These are phyloP conservation scores for Apis florea DNA, from an alignment of 1,140 invertebrate genomes.

Conservation along the genomic window DNA sequence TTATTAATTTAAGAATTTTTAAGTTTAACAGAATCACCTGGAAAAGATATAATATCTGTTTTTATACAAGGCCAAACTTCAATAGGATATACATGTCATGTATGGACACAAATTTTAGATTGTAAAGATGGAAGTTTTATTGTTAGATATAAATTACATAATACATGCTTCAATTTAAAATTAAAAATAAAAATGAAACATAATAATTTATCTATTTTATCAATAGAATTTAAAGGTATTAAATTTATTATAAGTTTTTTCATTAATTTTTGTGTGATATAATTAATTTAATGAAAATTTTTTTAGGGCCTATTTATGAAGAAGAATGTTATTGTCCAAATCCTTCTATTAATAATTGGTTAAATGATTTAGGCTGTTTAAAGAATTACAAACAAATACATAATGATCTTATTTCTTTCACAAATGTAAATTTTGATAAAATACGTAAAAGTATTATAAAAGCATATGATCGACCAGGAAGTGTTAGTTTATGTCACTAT, in stretches of 20 bases:
- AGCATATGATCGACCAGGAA: constrained; percentile 86
- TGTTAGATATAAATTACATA: constrained; percentile 90
- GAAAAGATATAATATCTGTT: constrained; percentile 74
- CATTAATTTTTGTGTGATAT: constrained; percentile 20
- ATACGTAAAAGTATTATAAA: constrained; percentile 84
- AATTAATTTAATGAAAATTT: constrained; percentile 60
- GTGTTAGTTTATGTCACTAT: constrained; percentile 95
- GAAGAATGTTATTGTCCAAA: constrained; percentile 93
- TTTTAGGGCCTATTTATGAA: constrained; percentile 85
- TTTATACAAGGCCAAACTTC: constrained; percentile 82
- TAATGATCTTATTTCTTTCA: constrained; percentile 87
- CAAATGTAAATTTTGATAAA: constrained; percentile 86
- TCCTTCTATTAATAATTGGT: constrained; percentile 84
- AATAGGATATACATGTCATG: constrained; percentile 81
- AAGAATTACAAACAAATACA: constrained; percentile 86
- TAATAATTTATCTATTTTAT: constrained; percentile 85
- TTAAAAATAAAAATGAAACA: constrained; percentile 87
- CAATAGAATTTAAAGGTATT: constrained; percentile 84
- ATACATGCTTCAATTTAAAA: constrained; percentile 86
- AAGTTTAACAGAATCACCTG: constrained; percentile 71
- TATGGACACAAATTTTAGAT: constrained; percentile 90
- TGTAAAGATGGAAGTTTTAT: constrained; percentile 93
- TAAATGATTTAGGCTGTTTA: constrained; percentile 86
- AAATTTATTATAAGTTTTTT: constrained; percentile 9
- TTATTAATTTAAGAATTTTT: constrained; percentile 15